Percentiles rank a stretch among this genome's conserved stretches.
These are phyloP conservation scores for Desmodus rotundus DNA, from an alignment of 2,113 vertebrate species.

Conservation along the genomic window DNA sequence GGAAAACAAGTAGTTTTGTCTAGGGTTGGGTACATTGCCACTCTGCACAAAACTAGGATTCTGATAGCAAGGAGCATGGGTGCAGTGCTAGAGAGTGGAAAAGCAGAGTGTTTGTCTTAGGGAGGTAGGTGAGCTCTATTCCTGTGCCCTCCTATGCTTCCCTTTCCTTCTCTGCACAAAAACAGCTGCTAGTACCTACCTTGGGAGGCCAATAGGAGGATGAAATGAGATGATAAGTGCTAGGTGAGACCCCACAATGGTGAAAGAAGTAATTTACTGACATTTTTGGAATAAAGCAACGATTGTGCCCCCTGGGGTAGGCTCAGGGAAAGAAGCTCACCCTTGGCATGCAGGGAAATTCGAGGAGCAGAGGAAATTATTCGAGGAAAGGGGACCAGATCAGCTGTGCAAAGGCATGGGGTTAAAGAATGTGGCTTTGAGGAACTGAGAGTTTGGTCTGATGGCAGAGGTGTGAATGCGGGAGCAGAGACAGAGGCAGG, in stretches of 20 bases:
- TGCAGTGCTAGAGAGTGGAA: accelerated
- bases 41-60: background rate
- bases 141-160: background rate
- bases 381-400: background rate
- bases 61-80: background rate
- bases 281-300: background rate
- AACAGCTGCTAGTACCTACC: too few species aligned
- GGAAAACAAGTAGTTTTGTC: background rate
- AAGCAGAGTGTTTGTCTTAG: accelerated
- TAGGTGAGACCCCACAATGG: background rate
- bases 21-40: background rate
- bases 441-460: background rate
- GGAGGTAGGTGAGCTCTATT: background rate
- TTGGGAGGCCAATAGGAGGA: background rate
- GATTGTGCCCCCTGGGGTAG: background rate
- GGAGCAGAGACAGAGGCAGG: background rate
- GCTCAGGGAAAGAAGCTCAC: background rate
- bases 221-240: background rate
- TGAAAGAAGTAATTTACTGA: background rate
- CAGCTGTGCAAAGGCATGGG: background rate
- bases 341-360: background rate
- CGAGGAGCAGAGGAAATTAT: background rate
- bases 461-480: background rate
- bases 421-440: background rate
- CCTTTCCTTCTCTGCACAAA: background rate